These are phyloP conservation scores for Laothoe populi DNA, from an alignment of 2,888 invertebrate genomes.

Conservation along the genomic window DNA sequence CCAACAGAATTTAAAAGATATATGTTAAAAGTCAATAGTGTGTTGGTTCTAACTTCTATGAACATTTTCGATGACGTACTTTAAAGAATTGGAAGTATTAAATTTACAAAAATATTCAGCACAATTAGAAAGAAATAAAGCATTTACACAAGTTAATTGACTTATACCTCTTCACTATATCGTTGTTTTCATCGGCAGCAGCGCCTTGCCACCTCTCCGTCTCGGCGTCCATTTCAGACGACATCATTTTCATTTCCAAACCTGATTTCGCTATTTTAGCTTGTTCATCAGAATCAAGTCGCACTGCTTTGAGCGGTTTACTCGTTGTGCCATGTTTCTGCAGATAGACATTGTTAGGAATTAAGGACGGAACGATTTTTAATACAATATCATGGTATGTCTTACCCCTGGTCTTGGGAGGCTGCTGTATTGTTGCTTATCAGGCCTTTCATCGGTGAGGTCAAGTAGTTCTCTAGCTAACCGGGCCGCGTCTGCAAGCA, in stretches of 20 bases:
- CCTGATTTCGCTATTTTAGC: slow-evolving; percentile 98
- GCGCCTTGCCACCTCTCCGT: slow-evolving; percentile 97
- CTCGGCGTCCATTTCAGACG: slow-evolving; percentile 98
- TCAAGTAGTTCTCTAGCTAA: slow-evolving; percentile 95
- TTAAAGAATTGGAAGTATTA: no score
- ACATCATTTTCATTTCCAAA: slow-evolving; percentile 97
- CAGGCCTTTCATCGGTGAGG: slow-evolving; percentile 86
- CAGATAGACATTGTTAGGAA: background rate
- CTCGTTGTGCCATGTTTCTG: slow-evolving; percentile 99
- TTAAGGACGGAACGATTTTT: background rate
- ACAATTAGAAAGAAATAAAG: no score
- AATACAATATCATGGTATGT: slow-evolving; percentile 34
- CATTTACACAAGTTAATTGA: background rate
- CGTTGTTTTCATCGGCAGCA: slow-evolving; percentile 90
- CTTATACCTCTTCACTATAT: slow-evolving; percentile 87
- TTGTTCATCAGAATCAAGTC: slow-evolving; percentile 97
- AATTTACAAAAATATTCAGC: no score
- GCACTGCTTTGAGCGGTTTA: slow-evolving; percentile 95
- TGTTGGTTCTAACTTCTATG: no score
- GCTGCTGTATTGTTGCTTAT: slow-evolving; percentile 91
- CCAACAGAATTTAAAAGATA: no score
- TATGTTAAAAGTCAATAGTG: no score
- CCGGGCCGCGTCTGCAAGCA: slow-evolving; percentile 95
- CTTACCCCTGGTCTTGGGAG: slow-evolving; percentile 97
- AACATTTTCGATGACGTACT: no score